A percentile compares a stretch with the other conserved stretches of the same genome.
phyloP scores from a whole-genome alignment of 2,888 invertebrate species.

The Drymonia ruficornis region DNA sequence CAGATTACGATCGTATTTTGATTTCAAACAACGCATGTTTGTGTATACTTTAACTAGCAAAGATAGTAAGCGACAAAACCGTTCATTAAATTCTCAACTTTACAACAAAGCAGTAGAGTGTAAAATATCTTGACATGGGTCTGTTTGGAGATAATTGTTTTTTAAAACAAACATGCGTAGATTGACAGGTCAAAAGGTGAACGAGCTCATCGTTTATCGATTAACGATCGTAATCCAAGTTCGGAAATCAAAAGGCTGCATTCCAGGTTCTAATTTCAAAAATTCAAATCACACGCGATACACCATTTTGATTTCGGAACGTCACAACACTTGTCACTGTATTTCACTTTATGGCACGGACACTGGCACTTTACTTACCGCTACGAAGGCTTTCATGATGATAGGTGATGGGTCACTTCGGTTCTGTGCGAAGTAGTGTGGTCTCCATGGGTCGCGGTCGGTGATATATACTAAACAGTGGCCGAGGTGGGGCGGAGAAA shows the following conservation, averaged over 20 bases:
- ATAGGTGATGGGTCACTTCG: constrained; percentile 79
- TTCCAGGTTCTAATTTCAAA: constrained; percentile 46
- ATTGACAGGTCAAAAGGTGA: not conserved
- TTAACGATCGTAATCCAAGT: constrained; percentile 31
- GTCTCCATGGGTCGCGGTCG: constrained; percentile 62
- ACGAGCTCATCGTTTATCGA: not conserved
- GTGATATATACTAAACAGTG: constrained; percentile 73
- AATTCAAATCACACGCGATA: constrained; percentile 38
- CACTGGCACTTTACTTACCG: constrained; percentile 78
- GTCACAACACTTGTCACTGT: constrained; percentile 73
- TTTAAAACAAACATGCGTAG: not conserved
- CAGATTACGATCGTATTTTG: constrained; percentile 34
- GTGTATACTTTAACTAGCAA: not conserved
- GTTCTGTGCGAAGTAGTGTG: constrained; percentile 77
- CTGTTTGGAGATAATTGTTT: not conserved
- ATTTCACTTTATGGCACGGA: constrained; percentile 48
- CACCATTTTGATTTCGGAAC: constrained; percentile 73
- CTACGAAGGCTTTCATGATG: constrained; percentile 83
- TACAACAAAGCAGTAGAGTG: not conserved
- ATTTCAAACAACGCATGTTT: constrained; percentile 14
- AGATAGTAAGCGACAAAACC: constrained; percentile 5
- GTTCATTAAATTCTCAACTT: constrained; percentile 5
- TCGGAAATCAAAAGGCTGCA: constrained; percentile 14
- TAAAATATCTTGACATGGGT: not conserved
- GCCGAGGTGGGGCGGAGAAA: constrained; percentile 81